Percentiles rank a stretch among this genome's conserved stretches.
Evolutionary conservation across 1,140 invertebrate species (phyloP).

Genomic region (Dendrolimus kikuchii): DNA sequence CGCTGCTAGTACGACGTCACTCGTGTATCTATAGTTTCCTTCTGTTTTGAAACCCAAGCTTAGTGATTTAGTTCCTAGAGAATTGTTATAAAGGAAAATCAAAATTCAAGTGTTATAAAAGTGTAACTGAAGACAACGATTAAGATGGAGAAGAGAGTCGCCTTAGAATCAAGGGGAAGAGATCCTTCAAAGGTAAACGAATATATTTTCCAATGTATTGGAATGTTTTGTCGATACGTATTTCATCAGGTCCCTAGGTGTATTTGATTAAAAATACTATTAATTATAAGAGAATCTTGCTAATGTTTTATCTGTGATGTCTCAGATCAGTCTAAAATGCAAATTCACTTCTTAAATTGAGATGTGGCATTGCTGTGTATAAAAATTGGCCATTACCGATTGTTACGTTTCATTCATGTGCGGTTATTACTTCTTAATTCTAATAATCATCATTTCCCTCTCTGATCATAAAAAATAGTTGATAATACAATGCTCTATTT

Average conservation of each 20-base stretch:
- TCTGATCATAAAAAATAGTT: no score
- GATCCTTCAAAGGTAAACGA: slow-evolving; percentile 85
- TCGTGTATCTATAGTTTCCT: slow-evolving; percentile 71
- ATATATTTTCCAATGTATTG: slow-evolving; percentile 51
- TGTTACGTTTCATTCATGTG: slow-evolving; percentile 63
- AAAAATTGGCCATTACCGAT: slow-evolving; percentile 55
- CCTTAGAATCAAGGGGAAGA: slow-evolving; percentile 89
- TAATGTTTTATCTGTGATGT: slow-evolving; percentile 8
- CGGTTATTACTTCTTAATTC: slow-evolving; percentile 22
- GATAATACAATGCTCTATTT: no score
- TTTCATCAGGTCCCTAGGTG: slow-evolving; percentile 49
- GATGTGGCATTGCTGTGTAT: slow-evolving; percentile 56
- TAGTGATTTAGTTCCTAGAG: slow-evolving; percentile 62
- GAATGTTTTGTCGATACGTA: slow-evolving; percentile 73
- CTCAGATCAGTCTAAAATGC: slow-evolving; percentile 10
- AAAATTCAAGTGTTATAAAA: slow-evolving; percentile 31
- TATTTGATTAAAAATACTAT: slow-evolving; percentile 28
- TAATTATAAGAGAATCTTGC: slow-evolving; percentile 13
- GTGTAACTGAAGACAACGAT: slow-evolving; percentile 37
- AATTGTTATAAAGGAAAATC: slow-evolving; percentile 42
- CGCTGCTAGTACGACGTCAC: slow-evolving; percentile 61
- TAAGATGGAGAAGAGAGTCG: slow-evolving; percentile 93
- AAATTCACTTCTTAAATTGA: slow-evolving; percentile 28
- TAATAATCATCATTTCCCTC: not conserved
- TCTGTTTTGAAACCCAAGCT: slow-evolving; percentile 73